Evolutionary conservation across 2,113 vertebrate species (phyloP).

Genomic region (Meles meles): DNA sequence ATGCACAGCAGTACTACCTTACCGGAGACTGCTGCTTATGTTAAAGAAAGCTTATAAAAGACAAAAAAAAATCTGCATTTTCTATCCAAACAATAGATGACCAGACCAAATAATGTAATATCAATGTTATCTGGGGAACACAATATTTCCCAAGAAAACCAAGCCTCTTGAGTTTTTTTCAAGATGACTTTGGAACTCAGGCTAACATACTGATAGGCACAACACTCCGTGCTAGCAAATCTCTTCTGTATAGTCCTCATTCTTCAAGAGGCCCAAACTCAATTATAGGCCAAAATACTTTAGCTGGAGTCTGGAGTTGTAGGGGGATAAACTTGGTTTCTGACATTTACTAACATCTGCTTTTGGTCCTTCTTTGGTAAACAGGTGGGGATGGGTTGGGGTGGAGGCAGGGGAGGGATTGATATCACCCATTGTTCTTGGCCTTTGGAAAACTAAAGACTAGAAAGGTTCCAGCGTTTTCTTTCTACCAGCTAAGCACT

Average conservation of each 20-base stretch:
- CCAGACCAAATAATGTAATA: constrained; percentile 58
- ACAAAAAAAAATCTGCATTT: constrained; percentile 43
- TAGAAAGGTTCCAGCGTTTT: not conserved
- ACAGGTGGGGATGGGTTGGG: not conserved
- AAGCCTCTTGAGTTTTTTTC: not conserved
- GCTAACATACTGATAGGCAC: not conserved
- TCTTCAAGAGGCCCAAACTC: constrained; percentile 35
- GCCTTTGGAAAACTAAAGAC: constrained; percentile 10
- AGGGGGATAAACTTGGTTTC: not conserved
- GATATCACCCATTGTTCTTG: not conserved
- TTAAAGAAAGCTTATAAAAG: constrained; percentile 47
- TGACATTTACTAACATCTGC: constrained; percentile 19
- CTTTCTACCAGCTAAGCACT: not conserved
- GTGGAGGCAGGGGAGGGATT: not conserved
- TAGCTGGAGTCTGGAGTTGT: not conserved
- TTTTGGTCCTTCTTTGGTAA: constrained; percentile 28
- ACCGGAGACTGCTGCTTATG: constrained; percentile 11
- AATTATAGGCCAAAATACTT: constrained; percentile 22
- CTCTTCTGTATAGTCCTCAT: not conserved
- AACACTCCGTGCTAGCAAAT: constrained; percentile 39
- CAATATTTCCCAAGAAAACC: constrained; percentile 35
- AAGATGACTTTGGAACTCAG: constrained; percentile 42
- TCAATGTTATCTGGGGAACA: constrained; percentile 32
- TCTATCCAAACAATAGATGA: constrained; percentile 40
- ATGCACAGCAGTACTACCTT: not conserved